Percentiles rank a stretch among this genome's conserved stretches.
phyloP scores from a whole-genome alignment of 2,113 vertebrate species.

The Thunnus maccoyii region DNA sequence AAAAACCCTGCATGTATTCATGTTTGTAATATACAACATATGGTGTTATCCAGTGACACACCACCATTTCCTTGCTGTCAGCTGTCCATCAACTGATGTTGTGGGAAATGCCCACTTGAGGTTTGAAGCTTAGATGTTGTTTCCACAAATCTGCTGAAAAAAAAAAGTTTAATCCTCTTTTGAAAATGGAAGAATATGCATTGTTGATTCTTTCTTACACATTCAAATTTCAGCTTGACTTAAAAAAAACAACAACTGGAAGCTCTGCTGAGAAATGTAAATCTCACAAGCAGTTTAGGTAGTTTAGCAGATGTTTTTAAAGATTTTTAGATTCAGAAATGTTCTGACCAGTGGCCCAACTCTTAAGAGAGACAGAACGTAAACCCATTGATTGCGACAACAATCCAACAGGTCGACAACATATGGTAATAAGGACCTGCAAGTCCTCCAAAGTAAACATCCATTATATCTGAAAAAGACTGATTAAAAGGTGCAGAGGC shows the following conservation, averaged over 20 bases:
- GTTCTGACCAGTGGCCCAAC: slow-evolving; percentile 21
- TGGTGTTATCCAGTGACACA: not conserved
- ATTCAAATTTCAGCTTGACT: not conserved
- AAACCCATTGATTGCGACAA: not conserved
- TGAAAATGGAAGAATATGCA: too few species aligned
- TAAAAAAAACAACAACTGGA: not conserved
- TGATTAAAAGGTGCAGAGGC: not conserved
- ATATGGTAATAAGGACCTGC: not conserved
- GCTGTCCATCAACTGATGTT: not conserved
- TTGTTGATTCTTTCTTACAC: too few species aligned
- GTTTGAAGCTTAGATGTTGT: not conserved
- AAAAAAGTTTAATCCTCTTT: not conserved
- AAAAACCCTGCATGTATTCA: not conserved
- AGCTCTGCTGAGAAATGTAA: too few species aligned
- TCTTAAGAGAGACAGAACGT: slow-evolving; percentile 50
- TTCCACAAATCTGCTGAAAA: not conserved
- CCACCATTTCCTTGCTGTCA: not conserved
- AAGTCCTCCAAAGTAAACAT: not conserved
- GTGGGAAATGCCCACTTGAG: not conserved
- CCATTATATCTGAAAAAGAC: not conserved
- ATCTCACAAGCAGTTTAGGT: slow-evolving; percentile 18
- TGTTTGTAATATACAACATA: not conserved
- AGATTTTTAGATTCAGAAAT: too few species aligned
- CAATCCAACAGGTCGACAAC: not conserved
- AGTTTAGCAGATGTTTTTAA: slow-evolving; percentile 43